Evolutionary conservation across 2,888 invertebrate genomes (phyloP).

Genomic region (Drosophila anceps): DNA sequence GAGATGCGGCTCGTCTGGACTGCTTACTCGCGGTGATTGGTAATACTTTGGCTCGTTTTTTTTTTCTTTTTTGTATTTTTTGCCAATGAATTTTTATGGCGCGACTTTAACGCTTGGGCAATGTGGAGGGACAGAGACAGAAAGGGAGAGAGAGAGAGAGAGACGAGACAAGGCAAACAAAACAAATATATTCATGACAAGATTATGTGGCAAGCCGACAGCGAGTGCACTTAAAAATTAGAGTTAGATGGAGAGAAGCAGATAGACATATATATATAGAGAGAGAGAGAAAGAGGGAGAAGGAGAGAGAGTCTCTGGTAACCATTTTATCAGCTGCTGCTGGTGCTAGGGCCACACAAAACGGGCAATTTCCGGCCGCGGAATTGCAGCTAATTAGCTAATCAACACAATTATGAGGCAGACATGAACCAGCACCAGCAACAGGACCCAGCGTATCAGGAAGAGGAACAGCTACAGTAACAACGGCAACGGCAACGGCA

Average conservation of each 20-base stretch:
- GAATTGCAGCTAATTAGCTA: constrained; percentile 78
- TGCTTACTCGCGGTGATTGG: constrained; percentile 50
- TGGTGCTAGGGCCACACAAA: constrained; percentile 24
- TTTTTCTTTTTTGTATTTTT: constrained; percentile 3
- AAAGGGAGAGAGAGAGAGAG: background rate
- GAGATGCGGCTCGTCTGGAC: constrained; percentile 43
- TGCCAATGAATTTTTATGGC: constrained; percentile 79
- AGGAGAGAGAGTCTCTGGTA: background rate
- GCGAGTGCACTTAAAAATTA: constrained; percentile 54
- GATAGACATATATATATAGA: background rate
- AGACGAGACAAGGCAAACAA: constrained; percentile 30
- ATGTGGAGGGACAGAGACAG: background rate
- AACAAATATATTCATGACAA: constrained; percentile 76
- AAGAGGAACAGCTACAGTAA: constrained; percentile 1
- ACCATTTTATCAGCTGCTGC: constrained; percentile 29
- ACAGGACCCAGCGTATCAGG: background rate
- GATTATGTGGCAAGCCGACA: constrained; percentile 62
- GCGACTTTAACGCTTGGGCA: constrained; percentile 58
- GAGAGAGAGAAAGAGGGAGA: background rate
- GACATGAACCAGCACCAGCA: constrained; percentile 7
- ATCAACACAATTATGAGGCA: constrained; percentile 73
- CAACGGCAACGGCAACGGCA: background rate
- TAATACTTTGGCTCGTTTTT: constrained; percentile 61
- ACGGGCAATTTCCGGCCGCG: constrained; percentile 75
- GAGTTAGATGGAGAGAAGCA: constrained; percentile 1